Evolutionary conservation across 2,113 vertebrate species (phyloP).

Genomic region (Hepsetus odoe): DNA sequence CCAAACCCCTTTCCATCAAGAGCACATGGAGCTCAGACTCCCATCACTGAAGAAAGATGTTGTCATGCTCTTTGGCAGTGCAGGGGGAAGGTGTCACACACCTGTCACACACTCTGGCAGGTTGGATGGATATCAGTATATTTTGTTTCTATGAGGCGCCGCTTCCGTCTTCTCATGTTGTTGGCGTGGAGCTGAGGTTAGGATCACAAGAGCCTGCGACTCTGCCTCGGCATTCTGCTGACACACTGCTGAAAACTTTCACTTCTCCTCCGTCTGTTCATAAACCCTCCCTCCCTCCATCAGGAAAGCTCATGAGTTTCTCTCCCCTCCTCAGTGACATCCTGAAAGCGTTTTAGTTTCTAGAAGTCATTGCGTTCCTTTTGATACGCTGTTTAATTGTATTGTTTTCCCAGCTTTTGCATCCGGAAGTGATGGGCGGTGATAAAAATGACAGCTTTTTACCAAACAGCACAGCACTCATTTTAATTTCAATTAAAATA

Average conservation of each 20-base stretch:
- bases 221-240: constrained; percentile 10
- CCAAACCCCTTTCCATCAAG: constrained; percentile 71
- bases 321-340: too few relatives aligned
- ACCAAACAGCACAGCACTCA: too few relatives aligned
- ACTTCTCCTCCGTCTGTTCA: neutral
- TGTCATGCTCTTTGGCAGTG: constrained; percentile 65
- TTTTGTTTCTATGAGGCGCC: constrained; percentile 62
- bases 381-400: too few relatives aligned
- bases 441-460: too few relatives aligned
- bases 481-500: too few relatives aligned
- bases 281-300: constrained; percentile 1
- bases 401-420: too few relatives aligned
- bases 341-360: too few relatives aligned
- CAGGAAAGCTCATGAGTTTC: neutral
- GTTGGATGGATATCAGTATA: constrained; percentile 65
- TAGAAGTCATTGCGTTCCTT: too few relatives aligned
- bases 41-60: constrained; percentile 70
- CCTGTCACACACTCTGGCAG: constrained; percentile 73
- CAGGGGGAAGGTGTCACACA: constrained; percentile 64
- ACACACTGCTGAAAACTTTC: constrained; percentile 15
- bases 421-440: too few relatives aligned
- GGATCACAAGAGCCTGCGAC: constrained; percentile 45
- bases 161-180: constrained; percentile 39
- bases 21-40: constrained; percentile 68
- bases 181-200: constrained; percentile 29